Conservation (phyloP, 2,888 invertebrate genomes). For the Oscheius sp. region DNA sequence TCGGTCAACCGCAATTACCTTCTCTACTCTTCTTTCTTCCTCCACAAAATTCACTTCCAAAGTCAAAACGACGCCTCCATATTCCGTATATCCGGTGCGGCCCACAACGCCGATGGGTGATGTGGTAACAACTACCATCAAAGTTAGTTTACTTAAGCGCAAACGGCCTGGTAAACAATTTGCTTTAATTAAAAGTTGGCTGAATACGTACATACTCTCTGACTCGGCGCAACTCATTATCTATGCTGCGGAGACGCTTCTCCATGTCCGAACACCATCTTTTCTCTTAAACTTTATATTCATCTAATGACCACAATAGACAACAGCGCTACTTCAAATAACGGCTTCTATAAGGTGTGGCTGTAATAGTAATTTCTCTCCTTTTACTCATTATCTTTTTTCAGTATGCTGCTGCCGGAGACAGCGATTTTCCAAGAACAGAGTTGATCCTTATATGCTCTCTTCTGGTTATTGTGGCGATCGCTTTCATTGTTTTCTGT, state of each 20-base stretch:
- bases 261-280: conserved; percentile 7
- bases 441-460: conserved; percentile 60
- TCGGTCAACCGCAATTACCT: conserved; percentile 24
- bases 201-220: conserved; percentile 14
- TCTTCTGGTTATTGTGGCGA: conserved; percentile 57
- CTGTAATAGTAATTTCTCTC: neutral
- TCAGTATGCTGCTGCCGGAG: conserved; percentile 26
- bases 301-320: conserved; percentile 4
- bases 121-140: conserved; percentile 56
- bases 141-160: conserved; percentile 37
- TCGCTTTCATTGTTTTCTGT: conserved; percentile 60
- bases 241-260: conserved; percentile 5
- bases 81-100: conserved; percentile 58
- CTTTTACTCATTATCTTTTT: neutral
- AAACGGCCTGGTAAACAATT: neutral
- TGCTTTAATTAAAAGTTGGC: conserved; percentile 19
- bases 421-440: conserved; percentile 55
- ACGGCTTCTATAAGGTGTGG: conserved; percentile 10
- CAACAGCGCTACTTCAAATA: conserved; percentile 4
- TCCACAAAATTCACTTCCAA: conserved; percentile 25
- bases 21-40: conserved; percentile 30
- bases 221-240: conserved; percentile 19
- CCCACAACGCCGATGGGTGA: conserved; percentile 68
- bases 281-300: neutral
- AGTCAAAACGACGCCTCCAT: conserved; percentile 47